Conservation (phyloP, 2,797 vertebrate species). For the Poecilia picta region DNA sequence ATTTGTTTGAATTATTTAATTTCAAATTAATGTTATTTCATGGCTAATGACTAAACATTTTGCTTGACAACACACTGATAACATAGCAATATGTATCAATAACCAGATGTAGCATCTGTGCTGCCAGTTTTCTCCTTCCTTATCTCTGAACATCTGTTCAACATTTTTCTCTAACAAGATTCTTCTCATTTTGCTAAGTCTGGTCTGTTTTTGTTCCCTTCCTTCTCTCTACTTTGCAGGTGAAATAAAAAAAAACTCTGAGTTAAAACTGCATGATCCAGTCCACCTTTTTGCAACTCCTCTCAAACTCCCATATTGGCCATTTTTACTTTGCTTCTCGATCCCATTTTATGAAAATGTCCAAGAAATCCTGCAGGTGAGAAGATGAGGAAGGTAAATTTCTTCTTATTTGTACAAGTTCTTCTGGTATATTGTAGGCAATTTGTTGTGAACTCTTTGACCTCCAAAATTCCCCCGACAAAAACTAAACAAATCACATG, state of each 20-base stretch:
- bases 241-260: neutral
- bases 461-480: neutral
- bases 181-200: neutral
- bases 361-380: neutral
- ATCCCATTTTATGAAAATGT: neutral
- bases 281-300: neutral
- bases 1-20: neutral
- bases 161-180: neutral
- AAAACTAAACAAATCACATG: neutral
- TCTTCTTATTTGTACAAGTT: neutral
- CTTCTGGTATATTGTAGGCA: neutral
- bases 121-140: neutral
- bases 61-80: neutral
- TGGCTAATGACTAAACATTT: neutral
- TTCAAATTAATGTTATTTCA: neutral
- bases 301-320: neutral
- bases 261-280: neutral
- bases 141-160: neutral
- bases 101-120: neutral
- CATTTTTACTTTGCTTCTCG: neutral
- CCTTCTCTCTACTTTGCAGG: neutral
- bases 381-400: neutral
- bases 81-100: neutral
- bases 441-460: neutral
- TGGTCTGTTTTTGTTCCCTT: neutral